phyloP scores from a whole-genome alignment of 2,113 vertebrate genomes.

The Gambusia holbrooki region DNA sequence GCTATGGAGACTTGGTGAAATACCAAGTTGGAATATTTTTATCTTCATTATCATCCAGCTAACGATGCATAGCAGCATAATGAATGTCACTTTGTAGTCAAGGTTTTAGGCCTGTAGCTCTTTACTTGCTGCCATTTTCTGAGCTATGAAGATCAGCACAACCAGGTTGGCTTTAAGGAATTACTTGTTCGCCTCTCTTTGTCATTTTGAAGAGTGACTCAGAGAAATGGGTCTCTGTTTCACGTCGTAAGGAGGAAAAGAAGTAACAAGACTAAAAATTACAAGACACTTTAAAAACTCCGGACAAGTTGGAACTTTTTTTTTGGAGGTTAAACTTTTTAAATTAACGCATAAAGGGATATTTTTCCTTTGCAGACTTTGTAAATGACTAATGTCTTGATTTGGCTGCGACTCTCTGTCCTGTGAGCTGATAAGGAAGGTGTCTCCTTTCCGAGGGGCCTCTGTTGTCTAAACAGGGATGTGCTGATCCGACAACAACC shows the following conservation, averaged over 20 bases:
- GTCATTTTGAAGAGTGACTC: not conserved
- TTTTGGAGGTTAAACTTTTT: no score
- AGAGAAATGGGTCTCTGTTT: not conserved
- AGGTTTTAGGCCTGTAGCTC: not conserved
- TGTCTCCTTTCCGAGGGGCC: conserved; percentile 47
- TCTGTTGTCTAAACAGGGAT: conserved; percentile 73
- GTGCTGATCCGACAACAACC: conserved; percentile 65
- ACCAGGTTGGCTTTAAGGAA: not conserved
- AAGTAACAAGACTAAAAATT: not conserved
- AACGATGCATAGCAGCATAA: not conserved
- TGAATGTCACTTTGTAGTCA: not conserved
- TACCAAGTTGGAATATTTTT: not conserved
- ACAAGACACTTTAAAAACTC: not conserved
- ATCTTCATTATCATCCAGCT: not conserved
- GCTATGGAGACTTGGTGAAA: not conserved
- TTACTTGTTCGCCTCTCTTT: not conserved
- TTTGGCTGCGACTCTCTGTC: conserved; percentile 11
- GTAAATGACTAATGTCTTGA: conserved; percentile 16
- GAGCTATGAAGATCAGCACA: not conserved
- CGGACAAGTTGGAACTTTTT: no score
- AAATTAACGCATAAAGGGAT: not conserved
- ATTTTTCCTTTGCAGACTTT: not conserved
- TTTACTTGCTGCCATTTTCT: not conserved
- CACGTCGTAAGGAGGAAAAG: not conserved
- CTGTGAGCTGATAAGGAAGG: conserved; percentile 54